Conservation (phyloP, 2,797 vertebrate species). For the Neostethus bicornis region DNA sequence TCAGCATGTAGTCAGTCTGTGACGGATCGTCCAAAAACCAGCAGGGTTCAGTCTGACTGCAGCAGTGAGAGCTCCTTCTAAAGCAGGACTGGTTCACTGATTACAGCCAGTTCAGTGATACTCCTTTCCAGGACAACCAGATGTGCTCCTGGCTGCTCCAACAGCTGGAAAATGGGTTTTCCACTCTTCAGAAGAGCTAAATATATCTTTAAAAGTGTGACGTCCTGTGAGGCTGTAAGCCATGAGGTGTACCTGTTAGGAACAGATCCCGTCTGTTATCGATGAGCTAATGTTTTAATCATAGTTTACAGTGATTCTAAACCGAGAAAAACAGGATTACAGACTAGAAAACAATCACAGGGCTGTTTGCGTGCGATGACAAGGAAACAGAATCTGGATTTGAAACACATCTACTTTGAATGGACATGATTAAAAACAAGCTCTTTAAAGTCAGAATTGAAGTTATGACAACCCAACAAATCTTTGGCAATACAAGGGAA, state of each 20-base stretch:
- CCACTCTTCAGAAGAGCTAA: constrained; percentile 1
- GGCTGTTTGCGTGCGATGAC: too few species aligned
- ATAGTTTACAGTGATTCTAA: too few species aligned
- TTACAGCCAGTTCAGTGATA: constrained; percentile 20
- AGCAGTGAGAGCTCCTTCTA: constrained; percentile 41
- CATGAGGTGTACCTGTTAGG: background rate
- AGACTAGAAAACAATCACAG: too few species aligned
- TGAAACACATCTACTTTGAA: too few species aligned
- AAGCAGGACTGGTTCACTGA: constrained; percentile 29
- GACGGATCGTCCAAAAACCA: constrained; percentile 12
- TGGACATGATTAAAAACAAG: too few species aligned
- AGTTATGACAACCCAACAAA: too few species aligned
- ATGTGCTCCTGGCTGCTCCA: constrained; percentile 36
- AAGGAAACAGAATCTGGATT: too few species aligned
- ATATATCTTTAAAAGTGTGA: background rate
- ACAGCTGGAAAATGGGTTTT: constrained; percentile 15
- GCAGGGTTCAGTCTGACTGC: constrained; percentile 13
- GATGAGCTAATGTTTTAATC: too few species aligned
- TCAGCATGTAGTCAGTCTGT: constrained; percentile 8
- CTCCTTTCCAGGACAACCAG: constrained; percentile 52
- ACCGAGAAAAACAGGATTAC: too few species aligned
- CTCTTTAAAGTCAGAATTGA: too few species aligned
- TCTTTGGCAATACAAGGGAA: too few species aligned
- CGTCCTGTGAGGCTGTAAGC: background rate
- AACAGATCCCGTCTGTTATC: too few species aligned